A percentile compares a stretch with the other conserved stretches of the same genome.
Conservation (phyloP, 2,888 invertebrate species). For the Agriopis leucophaearia region DNA sequence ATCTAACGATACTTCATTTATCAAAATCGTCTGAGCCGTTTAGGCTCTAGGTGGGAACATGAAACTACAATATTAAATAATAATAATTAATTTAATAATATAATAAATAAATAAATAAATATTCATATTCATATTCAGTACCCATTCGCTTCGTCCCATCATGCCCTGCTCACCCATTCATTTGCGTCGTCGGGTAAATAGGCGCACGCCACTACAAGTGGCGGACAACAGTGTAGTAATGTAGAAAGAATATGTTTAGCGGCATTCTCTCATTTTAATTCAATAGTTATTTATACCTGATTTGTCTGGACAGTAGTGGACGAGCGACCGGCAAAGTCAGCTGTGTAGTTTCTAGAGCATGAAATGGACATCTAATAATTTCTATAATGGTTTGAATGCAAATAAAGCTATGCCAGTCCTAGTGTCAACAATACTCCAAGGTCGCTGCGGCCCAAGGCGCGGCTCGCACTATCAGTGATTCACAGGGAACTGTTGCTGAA, state of each 20-base stretch:
- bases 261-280: not conserved
- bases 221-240: not conserved
- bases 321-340: too few relatives aligned
- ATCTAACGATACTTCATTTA: too few relatives aligned
- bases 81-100: too few relatives aligned
- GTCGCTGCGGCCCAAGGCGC: slow-evolving; percentile 24
- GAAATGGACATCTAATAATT: slow-evolving; percentile 13
- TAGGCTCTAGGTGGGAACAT: too few relatives aligned
- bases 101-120: too few relatives aligned
- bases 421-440: slow-evolving; percentile 30
- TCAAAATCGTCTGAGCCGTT: too few relatives aligned
- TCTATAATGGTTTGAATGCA: slow-evolving; percentile 23
- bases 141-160: too few relatives aligned
- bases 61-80: too few relatives aligned
- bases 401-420: slow-evolving; percentile 20
- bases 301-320: not conserved
- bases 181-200: too few relatives aligned
- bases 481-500: slow-evolving; percentile 12
- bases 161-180: too few relatives aligned
- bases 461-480: slow-evolving; percentile 26
- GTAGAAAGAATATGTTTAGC: not conserved
- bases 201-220: too few relatives aligned
- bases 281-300: not conserved
- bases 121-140: too few relatives aligned
- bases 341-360: slow-evolving; percentile 15